phyloP scores from a whole-genome alignment of 2,797 vertebrate species.

The Neomorphus geoffroyi region DNA sequence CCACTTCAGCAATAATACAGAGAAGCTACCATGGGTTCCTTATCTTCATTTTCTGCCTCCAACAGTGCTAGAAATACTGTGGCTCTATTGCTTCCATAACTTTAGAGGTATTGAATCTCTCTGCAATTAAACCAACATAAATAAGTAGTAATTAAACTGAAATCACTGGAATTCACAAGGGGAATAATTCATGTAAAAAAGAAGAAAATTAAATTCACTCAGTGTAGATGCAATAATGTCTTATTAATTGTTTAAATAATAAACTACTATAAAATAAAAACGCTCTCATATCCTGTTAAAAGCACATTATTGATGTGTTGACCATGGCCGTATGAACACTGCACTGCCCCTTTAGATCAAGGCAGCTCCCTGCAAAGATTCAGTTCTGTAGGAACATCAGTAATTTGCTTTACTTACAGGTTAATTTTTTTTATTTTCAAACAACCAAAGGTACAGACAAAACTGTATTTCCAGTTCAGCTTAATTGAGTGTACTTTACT shows the following conservation, averaged over 20 bases:
- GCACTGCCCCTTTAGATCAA: neutral
- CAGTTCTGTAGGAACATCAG: neutral
- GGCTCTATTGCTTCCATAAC: neutral
- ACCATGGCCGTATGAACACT: accelerated
- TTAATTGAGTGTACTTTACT: neutral
- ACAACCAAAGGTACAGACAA: neutral
- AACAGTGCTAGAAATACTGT: neutral
- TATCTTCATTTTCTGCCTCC: neutral
- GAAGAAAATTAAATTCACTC: neutral
- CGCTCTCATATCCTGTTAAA: neutral
- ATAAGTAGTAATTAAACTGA: conserved; percentile 15
- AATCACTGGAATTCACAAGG: neutral
- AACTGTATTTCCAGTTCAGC: neutral
- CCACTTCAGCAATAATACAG: neutral
- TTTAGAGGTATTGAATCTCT: neutral
- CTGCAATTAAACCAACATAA: conserved; percentile 15
- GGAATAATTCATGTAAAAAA: neutral
- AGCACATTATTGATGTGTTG: neutral
- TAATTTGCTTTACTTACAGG: neutral
- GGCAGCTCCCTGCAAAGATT: neutral
- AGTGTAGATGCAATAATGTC: neutral
- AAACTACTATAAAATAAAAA: neutral
- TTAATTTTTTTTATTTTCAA: neutral
- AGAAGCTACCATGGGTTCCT: neutral
- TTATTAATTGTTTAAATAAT: neutral